Evolutionary conservation across 2,888 invertebrate species (phyloP).

Genomic region (Eristalis tenax): DNA sequence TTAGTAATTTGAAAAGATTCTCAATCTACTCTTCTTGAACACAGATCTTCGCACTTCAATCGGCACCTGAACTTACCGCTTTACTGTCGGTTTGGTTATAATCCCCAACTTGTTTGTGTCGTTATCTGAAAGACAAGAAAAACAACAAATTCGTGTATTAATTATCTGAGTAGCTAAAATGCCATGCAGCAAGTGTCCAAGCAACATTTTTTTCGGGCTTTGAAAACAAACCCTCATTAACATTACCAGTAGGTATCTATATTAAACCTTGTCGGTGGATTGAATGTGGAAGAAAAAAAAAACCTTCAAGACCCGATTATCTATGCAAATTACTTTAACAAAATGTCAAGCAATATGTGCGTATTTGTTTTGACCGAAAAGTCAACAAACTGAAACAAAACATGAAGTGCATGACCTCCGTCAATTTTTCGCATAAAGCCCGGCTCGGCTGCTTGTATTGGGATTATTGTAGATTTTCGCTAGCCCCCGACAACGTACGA

Average conservation of each 20-base stretch:
- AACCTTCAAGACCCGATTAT: slow-evolving; percentile 17
- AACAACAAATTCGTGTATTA: background rate
- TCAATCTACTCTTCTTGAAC: background rate
- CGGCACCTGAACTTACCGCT: slow-evolving; percentile 10
- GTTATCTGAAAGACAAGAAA: slow-evolving; percentile 29
- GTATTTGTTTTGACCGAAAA: background rate
- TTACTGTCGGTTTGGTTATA: background rate
- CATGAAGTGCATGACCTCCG: slow-evolving; percentile 19
- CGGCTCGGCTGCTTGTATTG: too few relatives aligned
- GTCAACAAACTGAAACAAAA: background rate
- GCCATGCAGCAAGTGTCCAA: background rate
- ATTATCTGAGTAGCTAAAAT: background rate
- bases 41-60: background rate
- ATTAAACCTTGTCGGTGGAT: background rate
- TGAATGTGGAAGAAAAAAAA: background rate
- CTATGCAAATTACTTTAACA: slow-evolving; percentile 19
- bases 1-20: background rate
- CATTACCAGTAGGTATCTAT: slow-evolving; percentile 14
- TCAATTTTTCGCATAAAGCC: slow-evolving; percentile 4
- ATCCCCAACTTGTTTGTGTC: background rate
- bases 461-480: too few relatives aligned
- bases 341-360: background rate
- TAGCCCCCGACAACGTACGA: too few relatives aligned
- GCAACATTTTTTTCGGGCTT: too few relatives aligned
- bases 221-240: background rate